Evolutionary conservation across 1,140 invertebrate species (phyloP).

Genomic region (Littorina saxatilis): DNA sequence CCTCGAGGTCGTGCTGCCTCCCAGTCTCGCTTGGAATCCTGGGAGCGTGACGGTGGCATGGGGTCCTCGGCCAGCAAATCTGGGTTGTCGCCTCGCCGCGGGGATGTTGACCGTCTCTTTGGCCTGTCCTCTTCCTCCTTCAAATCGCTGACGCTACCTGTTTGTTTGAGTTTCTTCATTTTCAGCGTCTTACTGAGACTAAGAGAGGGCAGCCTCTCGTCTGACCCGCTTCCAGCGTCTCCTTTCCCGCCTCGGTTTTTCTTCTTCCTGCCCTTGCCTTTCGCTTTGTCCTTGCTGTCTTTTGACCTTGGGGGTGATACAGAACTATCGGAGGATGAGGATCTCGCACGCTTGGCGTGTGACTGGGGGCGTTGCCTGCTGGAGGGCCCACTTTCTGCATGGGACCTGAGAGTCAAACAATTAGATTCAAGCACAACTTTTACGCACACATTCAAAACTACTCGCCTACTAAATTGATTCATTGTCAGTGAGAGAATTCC

Average conservation of each 20-base stretch:
- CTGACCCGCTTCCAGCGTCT: background rate
- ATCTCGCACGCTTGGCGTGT: background rate
- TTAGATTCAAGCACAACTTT: too few species aligned
- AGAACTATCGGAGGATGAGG: constrained; percentile 14
- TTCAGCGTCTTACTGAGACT: constrained; percentile 27
- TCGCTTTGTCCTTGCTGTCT: constrained; percentile 28
- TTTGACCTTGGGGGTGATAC: constrained; percentile 21
- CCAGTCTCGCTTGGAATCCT: constrained; percentile 4
- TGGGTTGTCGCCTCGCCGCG: background rate
- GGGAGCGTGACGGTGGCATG: constrained; percentile 9
- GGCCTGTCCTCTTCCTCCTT: background rate
- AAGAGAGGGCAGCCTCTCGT: background rate
- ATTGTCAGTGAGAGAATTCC: too few species aligned
- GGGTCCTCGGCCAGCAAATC: constrained; percentile 5
- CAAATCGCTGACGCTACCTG: background rate
- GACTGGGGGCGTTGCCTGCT: constrained; percentile 13
- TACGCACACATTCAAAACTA: too few species aligned
- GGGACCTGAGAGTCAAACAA: constrained; percentile 1
- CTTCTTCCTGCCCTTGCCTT: constrained; percentile 25
- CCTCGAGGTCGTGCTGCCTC: background rate
- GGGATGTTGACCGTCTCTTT: constrained; percentile 19
- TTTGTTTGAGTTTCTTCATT: constrained; percentile 21
- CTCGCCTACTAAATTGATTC: too few species aligned
- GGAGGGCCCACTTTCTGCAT: background rate
- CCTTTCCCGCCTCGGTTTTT: constrained; percentile 22